Base-by-base conservation (phyloP, 1,140 invertebrate genomes). In the Drosophila parvula region DNA sequence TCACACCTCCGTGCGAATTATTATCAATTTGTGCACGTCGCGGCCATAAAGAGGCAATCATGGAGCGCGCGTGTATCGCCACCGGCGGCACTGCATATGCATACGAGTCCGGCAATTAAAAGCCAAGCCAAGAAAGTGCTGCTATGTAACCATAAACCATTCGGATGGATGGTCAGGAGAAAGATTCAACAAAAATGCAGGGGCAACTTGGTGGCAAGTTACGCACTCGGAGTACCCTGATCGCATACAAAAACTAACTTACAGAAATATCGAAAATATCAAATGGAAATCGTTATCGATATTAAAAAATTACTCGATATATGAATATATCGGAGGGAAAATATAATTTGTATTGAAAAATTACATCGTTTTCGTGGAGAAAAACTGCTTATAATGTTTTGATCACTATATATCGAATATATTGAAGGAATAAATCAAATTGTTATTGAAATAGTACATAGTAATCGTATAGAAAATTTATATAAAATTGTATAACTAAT, bases 11-110 rank as follows among this genome's bases (percentile, higher is more conserved):
- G 43, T 56, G 59, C 68, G 60, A 86, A 86, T 82, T 82, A 83
- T 86, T 88, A 88, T 83, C 79, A 86, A 88, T 86, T 83, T 88
- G 83, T 83, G 84, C 83, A 86, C 83, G 83, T 86, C 84, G 67
- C 55, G n/a, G 73, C 76, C 81, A 86, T 88, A 86, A 86, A 86
- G 65, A 88, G 63, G 27, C 70, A 74, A 78, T 78, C 82, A 68
- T 79, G 74, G 47, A 41, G 62, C 69, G 57, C 70, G 69, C 56
- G 68, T 62, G 69, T 74, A 71, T 58, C 22, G 68, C 56, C 57
- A 47, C 43, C 44, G 50, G 40, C 40, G 59, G 40, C 47, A 74
- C 69, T 74, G 69, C 57, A 74, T 74, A 60, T 74, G 63, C 74
- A 76, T 76, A 77, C 63, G 74, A 76, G 45, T 36, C 61, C 61